Base-by-base conservation (phyloP, 2,113 vertebrate genomes). In the Monopterus albus region DNA sequence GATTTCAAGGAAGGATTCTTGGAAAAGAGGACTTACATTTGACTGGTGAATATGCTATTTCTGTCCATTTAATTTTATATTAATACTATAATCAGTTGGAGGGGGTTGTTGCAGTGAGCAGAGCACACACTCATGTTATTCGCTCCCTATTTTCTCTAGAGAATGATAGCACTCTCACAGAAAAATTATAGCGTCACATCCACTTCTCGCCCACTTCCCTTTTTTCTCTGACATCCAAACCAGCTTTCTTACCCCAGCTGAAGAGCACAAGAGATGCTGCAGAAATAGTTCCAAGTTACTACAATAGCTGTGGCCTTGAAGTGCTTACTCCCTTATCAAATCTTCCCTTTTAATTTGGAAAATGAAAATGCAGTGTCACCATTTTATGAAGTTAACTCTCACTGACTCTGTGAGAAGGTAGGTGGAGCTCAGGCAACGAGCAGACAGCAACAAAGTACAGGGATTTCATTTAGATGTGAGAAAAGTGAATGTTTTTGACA, bases 321-420 rank as follows among this genome's bases (percentile, higher is more conserved):
- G 35, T 0, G 7, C 26, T 53, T 57, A 17, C 18, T 26, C 14
- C 35, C 6, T 11, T 14, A 57, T 68, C 7, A 49, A 49, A 75
- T 49, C 1, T 42, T 21, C 55, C 65, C 72, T 60, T 71, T 75
- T 75, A 20, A 74, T 69, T 58, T n/a, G 49, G 13, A 26, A n/a
- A n/a, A n/a, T n/a, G n/a, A n/a, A n/a, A n/a, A n/a, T n/a, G n/a
- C n/a, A n/a, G n/a, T n/a, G n/a, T n/a, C n/a, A n/a, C n/a, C n/a
- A n/a, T n/a, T n/a, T n/a, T n/a, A n/a, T n/a, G n/a, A n/a, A n/a
- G n/a, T n/a, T n/a, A n/a, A n/a, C n/a, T n/a, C n/a, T 74, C 17
- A 40, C 46, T 29, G 20, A 65, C 11, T 52, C 17, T 8, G 5
- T n/a, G 23, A 58, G 25, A 40, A 59, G 66, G 55, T 42, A 42